These are phyloP conservation scores for Galagoides demidoff DNA, from an alignment of 2,797 vertebrate genomes.

Conservation along the genomic window DNA sequence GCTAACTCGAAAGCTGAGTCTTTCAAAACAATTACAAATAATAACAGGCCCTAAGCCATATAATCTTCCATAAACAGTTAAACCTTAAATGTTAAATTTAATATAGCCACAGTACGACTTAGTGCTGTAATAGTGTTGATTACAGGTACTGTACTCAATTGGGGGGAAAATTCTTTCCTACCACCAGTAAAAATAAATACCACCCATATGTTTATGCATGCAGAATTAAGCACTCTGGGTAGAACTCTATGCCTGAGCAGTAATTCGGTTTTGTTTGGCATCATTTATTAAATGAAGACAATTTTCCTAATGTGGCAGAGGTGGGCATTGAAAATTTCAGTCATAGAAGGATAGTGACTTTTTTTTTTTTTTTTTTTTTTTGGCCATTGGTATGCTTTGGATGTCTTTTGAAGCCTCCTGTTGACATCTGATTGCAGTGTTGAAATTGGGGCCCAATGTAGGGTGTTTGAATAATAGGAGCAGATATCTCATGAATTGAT, in stretches of 20 bases:
- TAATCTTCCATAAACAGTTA: background rate
- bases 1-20: background rate
- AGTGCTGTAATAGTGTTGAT: constrained; percentile 1
- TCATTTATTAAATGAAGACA: constrained; percentile 37
- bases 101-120: background rate
- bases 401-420: background rate
- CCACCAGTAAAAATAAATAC: constrained; percentile 30
- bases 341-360: background rate
- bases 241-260: background rate
- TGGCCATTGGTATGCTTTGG: too few relatives aligned
- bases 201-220: constrained; percentile 52
- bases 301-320: constrained; percentile 21
- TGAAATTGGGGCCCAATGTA: background rate
- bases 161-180: background rate
- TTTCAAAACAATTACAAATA: constrained; percentile 10
- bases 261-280: constrained; percentile 54
- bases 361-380: background rate
- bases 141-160: constrained; percentile 31
- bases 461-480: background rate
- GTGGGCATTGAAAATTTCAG: background rate
- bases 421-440: background rate
- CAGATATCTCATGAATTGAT: background rate
- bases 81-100: constrained; percentile 32
- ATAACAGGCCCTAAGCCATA: background rate
- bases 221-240: constrained; percentile 47